Base-by-base conservation (phyloP, 2,888 invertebrate species). In the Tribolium freemani region DNA sequence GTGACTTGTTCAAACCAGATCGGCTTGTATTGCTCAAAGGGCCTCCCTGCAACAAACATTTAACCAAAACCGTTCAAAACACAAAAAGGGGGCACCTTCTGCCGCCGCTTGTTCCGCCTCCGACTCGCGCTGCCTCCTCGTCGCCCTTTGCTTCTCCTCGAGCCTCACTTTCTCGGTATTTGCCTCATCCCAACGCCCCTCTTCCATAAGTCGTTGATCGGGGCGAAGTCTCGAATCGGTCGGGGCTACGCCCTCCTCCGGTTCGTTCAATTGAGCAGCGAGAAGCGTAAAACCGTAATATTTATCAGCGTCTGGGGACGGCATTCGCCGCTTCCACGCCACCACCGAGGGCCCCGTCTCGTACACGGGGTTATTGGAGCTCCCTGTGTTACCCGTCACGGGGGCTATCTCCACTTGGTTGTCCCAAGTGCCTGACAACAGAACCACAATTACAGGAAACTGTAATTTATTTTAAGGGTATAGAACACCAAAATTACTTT, bases 171-270 rank as follows among this genome's bases (percentile, higher is more conserved):
- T 96, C 86, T 95, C 95, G 0, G 88, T 85, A 87, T 98, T 98
- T 71, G 97, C 97, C 76, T 94, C 94, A 82, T 97, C 95, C 95
- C 97, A 97, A 66, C 90, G 88, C 2, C 97, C 97, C 74, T 95
- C 91, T 87, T 99, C 98, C 99, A 99, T 99, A 79, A 97, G 90
- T 61, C 99, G 91, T 88, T 99, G 99, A 90, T 99, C 99, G 71
- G 99, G 99, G 69, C 99, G 90, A 63, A 90, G 87, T 31, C 86
- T 71, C 63, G 95, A 93, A 89, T 99, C 99, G 0, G 99, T 98
- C 6, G 98, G 98, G 60, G 98, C 97, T 26, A 99, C 93, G 0
- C 82, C 94, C 3, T 93, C 91, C 87, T 99, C 99, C 53, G 90
- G 90, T 88, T 99, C 99, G 88, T 99, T 99, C 80, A 99, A 88